Evolutionary conservation across 2,113 vertebrate genomes (phyloP).

Genomic region (Strix uralensis): DNA sequence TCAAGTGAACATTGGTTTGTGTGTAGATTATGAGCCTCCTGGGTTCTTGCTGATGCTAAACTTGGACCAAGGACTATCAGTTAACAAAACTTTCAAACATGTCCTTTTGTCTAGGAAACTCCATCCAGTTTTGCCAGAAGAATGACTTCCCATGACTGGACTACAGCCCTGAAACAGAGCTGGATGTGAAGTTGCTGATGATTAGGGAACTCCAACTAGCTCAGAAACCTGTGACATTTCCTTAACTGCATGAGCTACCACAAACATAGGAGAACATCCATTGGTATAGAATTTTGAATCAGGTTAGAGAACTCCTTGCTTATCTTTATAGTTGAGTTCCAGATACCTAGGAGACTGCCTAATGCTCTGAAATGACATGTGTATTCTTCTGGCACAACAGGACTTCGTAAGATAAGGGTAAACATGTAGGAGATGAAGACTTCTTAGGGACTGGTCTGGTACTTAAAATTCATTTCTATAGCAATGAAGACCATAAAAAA

Average conservation of each 20-base stretch:
- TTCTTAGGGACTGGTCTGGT: background rate
- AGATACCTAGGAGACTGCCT: background rate
- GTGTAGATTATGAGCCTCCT: background rate
- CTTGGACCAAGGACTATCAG: accelerated
- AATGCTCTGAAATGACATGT: background rate
- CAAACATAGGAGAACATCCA: background rate
- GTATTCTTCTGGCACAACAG: background rate
- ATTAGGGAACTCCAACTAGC: background rate
- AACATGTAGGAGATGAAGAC: background rate
- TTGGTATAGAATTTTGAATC: background rate
- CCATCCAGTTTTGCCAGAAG: background rate
- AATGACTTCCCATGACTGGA: background rate
- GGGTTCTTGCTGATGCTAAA: background rate
- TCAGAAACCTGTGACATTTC: background rate
- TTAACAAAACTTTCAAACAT: background rate
- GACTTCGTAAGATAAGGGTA: background rate
- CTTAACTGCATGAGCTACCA: background rate
- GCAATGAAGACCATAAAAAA: background rate
- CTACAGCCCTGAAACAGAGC: background rate
- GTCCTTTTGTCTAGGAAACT: background rate
- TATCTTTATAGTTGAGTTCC: background rate
- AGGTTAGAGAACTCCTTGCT: background rate
- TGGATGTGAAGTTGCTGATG: background rate
- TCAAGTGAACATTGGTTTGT: background rate
- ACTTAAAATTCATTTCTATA: background rate